These are phyloP conservation scores for Crenichthys baileyi DNA, from an alignment of 2,797 vertebrate genomes.

Conservation along the genomic window DNA sequence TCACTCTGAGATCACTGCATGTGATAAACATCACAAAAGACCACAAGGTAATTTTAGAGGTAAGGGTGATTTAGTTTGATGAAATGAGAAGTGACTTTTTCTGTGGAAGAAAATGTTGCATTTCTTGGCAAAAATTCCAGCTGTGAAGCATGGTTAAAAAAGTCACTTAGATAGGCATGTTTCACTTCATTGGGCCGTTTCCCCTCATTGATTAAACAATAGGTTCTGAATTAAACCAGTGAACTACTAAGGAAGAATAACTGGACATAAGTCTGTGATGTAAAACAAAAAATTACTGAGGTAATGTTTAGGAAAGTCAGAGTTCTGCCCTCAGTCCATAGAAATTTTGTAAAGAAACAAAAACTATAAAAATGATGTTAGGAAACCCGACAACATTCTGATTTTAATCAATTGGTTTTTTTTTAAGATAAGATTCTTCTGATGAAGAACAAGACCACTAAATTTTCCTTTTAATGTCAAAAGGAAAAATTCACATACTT, in stretches of 20 bases:
- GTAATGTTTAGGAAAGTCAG: neutral
- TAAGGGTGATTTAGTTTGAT: neutral
- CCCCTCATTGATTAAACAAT: neutral
- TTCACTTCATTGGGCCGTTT: constrained; percentile 3
- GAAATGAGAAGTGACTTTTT: neutral
- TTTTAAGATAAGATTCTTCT: neutral
- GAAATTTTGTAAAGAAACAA: neutral
- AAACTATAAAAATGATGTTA: neutral
- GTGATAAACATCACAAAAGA: neutral
- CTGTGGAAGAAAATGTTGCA: neutral
- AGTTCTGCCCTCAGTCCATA: neutral
- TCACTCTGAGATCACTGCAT: neutral
- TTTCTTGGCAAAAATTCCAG: constrained; percentile 2
- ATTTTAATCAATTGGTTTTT: neutral
- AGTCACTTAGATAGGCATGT: neutral
- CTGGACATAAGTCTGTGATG: neutral
- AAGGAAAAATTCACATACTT: neutral
- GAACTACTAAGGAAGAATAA: neutral
- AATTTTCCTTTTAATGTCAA: neutral
- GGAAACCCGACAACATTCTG: neutral
- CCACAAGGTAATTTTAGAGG: neutral
- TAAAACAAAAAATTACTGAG: neutral
- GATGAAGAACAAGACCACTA: neutral
- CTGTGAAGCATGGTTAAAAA: neutral
- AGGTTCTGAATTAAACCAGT: neutral